Conservation (phyloP, 2,113 vertebrate species). For the Solea senegalensis region DNA sequence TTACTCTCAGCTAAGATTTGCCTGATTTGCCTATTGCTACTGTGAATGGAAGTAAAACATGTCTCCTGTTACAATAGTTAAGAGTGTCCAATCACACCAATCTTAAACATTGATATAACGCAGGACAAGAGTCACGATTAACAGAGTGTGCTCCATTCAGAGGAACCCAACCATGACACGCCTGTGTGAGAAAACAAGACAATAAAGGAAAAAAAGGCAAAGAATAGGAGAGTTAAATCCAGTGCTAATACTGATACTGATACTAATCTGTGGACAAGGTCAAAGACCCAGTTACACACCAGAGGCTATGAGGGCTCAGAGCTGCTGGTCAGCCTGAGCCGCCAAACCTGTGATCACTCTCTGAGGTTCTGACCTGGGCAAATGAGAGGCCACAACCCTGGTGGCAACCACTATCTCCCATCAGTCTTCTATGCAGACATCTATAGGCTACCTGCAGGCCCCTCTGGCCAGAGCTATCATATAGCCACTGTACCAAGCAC, state of each 20-base stretch:
- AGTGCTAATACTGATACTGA: constrained; percentile 77
- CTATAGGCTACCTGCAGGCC: constrained; percentile 69
- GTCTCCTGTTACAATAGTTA: neutral
- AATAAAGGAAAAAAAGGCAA: constrained; percentile 52
- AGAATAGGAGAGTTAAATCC: constrained; percentile 60
- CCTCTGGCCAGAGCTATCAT: constrained; percentile 69
- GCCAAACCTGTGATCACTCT: constrained; percentile 74
- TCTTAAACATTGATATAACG: neutral
- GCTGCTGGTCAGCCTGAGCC: constrained; percentile 70
- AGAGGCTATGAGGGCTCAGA: constrained; percentile 68
- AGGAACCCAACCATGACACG: constrained; percentile 35
- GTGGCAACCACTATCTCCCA: constrained; percentile 70
- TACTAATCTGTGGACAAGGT: constrained; percentile 83
- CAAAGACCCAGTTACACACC: constrained; percentile 79
- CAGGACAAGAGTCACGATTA: constrained; percentile 11
- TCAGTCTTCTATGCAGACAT: constrained; percentile 73
- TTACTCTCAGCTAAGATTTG: neutral
- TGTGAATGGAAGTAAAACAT: constrained; percentile 1
- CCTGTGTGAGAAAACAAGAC: constrained; percentile 51
- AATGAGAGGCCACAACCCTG: constrained; percentile 72
- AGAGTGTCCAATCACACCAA: neutral
- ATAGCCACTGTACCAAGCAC: constrained; percentile 75
- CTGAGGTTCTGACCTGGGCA: constrained; percentile 75
- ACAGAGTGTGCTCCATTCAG: constrained; percentile 27
- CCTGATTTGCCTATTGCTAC: neutral